Percentiles rank a stretch among this genome's conserved stretches.
phyloP scores from a whole-genome alignment of 2,113 vertebrate species.

The Boleophthalmus pectinirostris region DNA sequence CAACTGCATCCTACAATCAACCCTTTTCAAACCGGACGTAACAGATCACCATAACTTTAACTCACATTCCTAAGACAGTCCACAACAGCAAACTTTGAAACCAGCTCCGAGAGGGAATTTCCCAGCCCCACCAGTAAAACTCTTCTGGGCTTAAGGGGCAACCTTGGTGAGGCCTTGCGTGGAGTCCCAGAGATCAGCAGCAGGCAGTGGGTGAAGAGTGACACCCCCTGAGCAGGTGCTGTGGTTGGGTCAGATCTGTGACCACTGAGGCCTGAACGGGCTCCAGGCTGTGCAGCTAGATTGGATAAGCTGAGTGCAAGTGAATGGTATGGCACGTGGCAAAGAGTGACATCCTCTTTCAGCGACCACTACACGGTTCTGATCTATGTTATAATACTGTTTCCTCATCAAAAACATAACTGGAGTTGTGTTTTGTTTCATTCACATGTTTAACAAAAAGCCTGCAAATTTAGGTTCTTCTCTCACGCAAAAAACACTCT shows the following conservation, averaged over 20 bases:
- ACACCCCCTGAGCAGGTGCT: slow-evolving; percentile 66
- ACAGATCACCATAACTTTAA: slow-evolving; percentile 9
- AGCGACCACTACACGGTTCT: no score
- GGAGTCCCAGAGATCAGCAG: slow-evolving; percentile 63
- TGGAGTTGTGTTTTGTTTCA: no score
- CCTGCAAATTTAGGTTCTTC: no score
- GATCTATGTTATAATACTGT: no score
- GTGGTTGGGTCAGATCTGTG: slow-evolving; percentile 21
- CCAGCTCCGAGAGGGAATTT: slow-evolving; percentile 54
- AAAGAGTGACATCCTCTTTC: slow-evolving; percentile 43
- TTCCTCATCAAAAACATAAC: no score
- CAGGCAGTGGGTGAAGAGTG: slow-evolving; percentile 67
- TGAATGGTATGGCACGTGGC: slow-evolving; percentile 33
- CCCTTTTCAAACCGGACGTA: slow-evolving; percentile 1
- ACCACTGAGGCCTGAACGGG: slow-evolving; percentile 37
- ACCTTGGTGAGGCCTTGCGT: slow-evolving; percentile 52
- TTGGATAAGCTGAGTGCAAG: slow-evolving; percentile 51
- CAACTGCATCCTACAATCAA: slow-evolving; percentile 7
- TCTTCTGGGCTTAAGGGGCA: slow-evolving; percentile 49
- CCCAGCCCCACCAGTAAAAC: slow-evolving; percentile 54
- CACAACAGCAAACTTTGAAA: slow-evolving; percentile 29
- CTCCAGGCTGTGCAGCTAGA: slow-evolving; percentile 50
- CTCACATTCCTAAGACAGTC: slow-evolving; percentile 7
- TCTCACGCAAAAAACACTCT: no score
- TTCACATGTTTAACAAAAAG: no score